phyloP scores from a whole-genome alignment of 92 coral and sea anemone species.

The Palythoa heliodiscus region DNA sequence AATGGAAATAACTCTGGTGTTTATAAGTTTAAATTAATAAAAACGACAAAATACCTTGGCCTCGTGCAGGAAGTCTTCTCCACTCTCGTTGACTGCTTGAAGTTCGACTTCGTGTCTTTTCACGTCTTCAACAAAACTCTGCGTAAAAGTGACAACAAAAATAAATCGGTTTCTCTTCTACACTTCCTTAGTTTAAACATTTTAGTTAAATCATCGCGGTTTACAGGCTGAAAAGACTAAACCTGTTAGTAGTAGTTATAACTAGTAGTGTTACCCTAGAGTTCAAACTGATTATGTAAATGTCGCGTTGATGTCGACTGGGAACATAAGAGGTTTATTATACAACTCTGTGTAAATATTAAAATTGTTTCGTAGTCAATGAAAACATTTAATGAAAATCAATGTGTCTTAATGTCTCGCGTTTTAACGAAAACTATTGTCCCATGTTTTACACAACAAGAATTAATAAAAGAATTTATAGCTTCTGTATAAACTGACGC shows the following conservation, averaged over 20 bases:
- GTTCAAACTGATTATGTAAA: constrained; percentile 4
- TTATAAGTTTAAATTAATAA: neutral
- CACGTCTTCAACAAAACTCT: constrained; percentile 94
- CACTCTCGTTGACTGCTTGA: constrained; percentile 91
- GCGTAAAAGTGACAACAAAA: constrained; percentile 26
- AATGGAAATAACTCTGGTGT: neutral
- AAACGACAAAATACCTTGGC: constrained; percentile 76
- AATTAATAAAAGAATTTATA: neutral
- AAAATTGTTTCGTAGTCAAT: constrained; percentile 33
- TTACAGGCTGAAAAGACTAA: neutral
- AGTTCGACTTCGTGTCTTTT: constrained; percentile 89
- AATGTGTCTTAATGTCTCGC: neutral
- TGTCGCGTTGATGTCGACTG: neutral
- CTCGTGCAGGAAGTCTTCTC: constrained; percentile 96
- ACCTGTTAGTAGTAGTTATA: neutral
- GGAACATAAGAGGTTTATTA: constrained; percentile 2
- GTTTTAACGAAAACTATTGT: neutral
- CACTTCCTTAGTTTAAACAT: neutral
- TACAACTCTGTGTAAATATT: constrained; percentile 1
- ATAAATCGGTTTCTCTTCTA: neutral
- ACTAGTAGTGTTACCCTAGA: constrained; percentile 34
- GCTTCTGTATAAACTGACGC: neutral
- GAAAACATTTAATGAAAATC: neutral
- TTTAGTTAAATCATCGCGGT: neutral
- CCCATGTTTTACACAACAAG: neutral